Base-by-base conservation (phyloP, 2,113 vertebrate species). In the Miniopterus natalensis region DNA sequence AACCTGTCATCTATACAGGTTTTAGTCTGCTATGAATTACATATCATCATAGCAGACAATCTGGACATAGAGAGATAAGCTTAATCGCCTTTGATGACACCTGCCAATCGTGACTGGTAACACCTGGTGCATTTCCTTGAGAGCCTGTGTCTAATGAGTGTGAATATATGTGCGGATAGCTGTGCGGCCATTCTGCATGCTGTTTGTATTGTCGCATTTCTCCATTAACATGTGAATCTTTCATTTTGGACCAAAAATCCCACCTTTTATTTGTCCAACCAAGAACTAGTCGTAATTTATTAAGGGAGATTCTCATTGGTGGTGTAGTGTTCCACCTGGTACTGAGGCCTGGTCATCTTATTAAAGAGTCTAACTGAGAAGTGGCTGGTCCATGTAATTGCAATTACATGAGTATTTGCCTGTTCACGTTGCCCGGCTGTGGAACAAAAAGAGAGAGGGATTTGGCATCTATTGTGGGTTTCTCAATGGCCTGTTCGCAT, bases 351-450 rank as follows among this genome's bases (percentile, higher is more conserved):
- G 71, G 15, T 3, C 12, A 2, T 45, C 40, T 40, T 74, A 25
- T 12, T 12, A 2, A 15, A 53, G 25, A 4, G 12, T 5, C 0
- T 36, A 13, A 1, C 0, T 1, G 70, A 14, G 20, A 57, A 51
- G 25, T 2, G 2, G 14, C 15, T 14, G 5, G 31, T 3, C 27
- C 0, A 2, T 63, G 51, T 27, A 23, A 27, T 2, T 12, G 4
- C 0, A 8, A 15, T 15, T 1, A 5, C 45, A 4, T 5, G 18
- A 2, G 2, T 4, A 8, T 3, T 20, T 6, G 6, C 5, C 0
- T 6, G 9, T 49, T 29, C 10, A 5, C 5, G 0, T 12, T 2
- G 0, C 18, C 14, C 3, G 25, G 20, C 13, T 3, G 53, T 8
- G 31, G 51, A 18, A 8, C 29, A 25, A 53, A 4, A 13, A 8